These are phyloP conservation scores for Venustoraphidia nigricollis DNA, from an alignment of 2,888 invertebrate species.

Conservation along the genomic window DNA sequence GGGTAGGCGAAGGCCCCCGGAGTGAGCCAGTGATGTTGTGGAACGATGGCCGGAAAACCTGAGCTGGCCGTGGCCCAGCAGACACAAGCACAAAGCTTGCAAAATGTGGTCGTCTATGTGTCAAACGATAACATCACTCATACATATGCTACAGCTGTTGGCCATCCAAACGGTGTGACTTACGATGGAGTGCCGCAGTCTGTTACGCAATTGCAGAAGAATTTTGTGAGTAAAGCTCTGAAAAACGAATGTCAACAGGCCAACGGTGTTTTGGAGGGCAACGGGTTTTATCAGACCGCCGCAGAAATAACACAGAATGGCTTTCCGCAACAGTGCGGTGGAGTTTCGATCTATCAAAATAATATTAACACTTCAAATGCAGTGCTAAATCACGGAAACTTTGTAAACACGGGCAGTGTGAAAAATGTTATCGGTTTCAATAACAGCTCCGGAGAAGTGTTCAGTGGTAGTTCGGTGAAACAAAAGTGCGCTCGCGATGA, in stretches of 20 bases:
- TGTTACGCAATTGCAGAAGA: constrained; percentile 24
- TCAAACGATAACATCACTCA: constrained; percentile 38
- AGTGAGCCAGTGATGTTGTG: constrained; percentile 54
- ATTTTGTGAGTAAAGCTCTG: neutral
- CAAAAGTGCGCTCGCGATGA: constrained; percentile 17
- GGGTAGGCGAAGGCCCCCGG: constrained; percentile 28
- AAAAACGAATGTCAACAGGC: constrained; percentile 1
- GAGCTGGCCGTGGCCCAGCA: constrained; percentile 41
- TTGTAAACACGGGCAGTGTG: constrained; percentile 7
- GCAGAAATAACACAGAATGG: constrained; percentile 24
- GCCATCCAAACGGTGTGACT: constrained; percentile 12
- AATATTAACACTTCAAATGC: constrained; percentile 15
- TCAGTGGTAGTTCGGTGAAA: constrained; percentile 14
- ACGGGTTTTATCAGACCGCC: constrained; percentile 1
- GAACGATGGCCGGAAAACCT: constrained; percentile 66
- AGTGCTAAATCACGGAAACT: constrained; percentile 12
- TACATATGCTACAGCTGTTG: constrained; percentile 33
- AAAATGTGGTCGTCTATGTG: constrained; percentile 40
- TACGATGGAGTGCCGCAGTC: constrained; percentile 7
- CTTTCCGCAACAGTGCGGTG: constrained; percentile 19
- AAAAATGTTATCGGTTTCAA: constrained; percentile 12
- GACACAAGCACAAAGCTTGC: constrained; percentile 30
- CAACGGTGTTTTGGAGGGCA: constrained; percentile 2
- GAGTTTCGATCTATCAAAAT: constrained; percentile 15
- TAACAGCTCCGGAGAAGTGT: constrained; percentile 16